Percentiles rank a stretch among this genome's conserved stretches.
Evolutionary conservation across 2,113 vertebrate species (phyloP).

Genomic region (Percina caprodes): DNA sequence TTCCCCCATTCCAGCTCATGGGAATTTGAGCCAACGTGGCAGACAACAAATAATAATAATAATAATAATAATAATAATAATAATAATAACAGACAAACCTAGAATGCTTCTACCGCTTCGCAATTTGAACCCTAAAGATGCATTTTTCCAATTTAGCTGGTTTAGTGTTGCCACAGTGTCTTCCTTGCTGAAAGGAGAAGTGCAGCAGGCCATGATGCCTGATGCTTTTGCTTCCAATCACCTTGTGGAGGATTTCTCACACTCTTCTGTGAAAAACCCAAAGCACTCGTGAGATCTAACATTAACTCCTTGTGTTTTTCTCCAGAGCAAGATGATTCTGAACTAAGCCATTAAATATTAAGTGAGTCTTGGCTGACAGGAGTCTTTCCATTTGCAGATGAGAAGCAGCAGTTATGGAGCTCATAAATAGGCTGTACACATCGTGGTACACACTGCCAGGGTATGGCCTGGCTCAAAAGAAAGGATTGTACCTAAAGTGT

Average conservation of each 20-base stretch:
- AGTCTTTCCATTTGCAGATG: slow-evolving; percentile 65
- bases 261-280: slow-evolving; percentile 65
- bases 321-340: slow-evolving; percentile 58
- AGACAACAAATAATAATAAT: too few species aligned
- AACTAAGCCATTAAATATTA: slow-evolving; percentile 79
- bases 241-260: slow-evolving; percentile 53
- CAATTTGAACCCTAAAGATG: not conserved
- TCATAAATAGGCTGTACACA: slow-evolving; percentile 44
- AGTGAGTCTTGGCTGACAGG: slow-evolving; percentile 70
- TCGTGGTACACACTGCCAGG: not conserved
- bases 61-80: too few species aligned
- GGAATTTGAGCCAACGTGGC: too few species aligned
- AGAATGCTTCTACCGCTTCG: too few species aligned
- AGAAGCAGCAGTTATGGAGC: slow-evolving; percentile 46
- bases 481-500: not conserved
- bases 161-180: not conserved
- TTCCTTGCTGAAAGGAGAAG: not conserved
- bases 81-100: too few species aligned
- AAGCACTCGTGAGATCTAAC: slow-evolving; percentile 67
- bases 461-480: slow-evolving; percentile 14
- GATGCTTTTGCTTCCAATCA: slow-evolving; percentile 27
- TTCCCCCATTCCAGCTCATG: too few species aligned
- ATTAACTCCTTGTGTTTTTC: slow-evolving; percentile 45
- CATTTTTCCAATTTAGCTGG: slow-evolving; percentile 2
- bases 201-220: not conserved